These are phyloP conservation scores for Hydrolagus colliei DNA, from an alignment of 2,797 vertebrate genomes.

Conservation along the genomic window DNA sequence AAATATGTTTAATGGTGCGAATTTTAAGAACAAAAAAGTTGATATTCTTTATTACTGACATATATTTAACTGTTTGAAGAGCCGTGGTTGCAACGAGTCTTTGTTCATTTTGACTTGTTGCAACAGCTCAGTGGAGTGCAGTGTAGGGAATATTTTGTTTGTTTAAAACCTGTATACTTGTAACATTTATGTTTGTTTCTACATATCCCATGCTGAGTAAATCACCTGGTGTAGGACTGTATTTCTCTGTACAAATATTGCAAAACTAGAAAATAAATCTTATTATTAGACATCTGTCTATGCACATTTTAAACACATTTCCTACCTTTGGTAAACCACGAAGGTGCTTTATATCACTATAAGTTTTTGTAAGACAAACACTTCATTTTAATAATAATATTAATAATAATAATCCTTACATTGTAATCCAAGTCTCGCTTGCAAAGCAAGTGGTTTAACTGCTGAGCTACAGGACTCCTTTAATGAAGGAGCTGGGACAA, in stretches of 20 bases:
- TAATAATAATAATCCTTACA: too few species aligned
- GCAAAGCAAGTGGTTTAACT: too few species aligned
- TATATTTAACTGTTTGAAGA: not conserved
- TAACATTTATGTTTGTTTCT: not conserved
- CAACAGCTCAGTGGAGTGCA: not conserved
- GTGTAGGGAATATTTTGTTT: not conserved
- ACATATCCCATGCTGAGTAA: not conserved
- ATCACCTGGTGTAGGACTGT: not conserved
- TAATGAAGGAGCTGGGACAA: too few species aligned
- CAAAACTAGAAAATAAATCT: slow-evolving; percentile 16
- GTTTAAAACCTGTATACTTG: not conserved
- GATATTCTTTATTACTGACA: not conserved
- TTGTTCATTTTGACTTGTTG: not conserved
- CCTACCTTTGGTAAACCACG: too few species aligned
- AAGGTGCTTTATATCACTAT: too few species aligned
- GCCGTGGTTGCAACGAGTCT: not conserved
- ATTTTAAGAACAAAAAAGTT: not conserved
- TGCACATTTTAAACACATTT: too few species aligned
- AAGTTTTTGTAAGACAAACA: too few species aligned
- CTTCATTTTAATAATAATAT: too few species aligned
- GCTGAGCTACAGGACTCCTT: too few species aligned
- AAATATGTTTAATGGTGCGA: not conserved
- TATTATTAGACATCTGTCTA: too few species aligned
- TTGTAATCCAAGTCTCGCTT: too few species aligned
- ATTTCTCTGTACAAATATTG: not conserved